These are phyloP conservation scores for Chrysolina americana DNA, from an alignment of 2,888 invertebrate genomes.

Conservation along the genomic window DNA sequence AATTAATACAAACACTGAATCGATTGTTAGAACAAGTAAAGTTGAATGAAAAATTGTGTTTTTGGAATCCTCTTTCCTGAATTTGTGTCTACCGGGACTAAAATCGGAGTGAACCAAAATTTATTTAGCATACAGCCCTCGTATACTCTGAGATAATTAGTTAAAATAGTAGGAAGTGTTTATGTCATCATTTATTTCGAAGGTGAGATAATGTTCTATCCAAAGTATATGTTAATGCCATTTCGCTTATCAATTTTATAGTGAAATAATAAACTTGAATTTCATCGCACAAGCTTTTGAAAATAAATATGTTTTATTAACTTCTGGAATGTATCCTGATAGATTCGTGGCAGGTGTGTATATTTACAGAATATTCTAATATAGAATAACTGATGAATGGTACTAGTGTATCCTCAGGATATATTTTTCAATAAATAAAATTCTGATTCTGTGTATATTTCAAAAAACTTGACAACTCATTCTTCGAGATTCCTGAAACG, in stretches of 20 bases:
- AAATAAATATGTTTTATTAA: slow-evolving; percentile 28
- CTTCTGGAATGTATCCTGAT: background rate
- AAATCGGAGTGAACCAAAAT: too few relatives aligned
- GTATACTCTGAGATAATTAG: background rate
- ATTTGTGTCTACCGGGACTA: too few relatives aligned
- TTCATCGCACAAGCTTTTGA: slow-evolving; percentile 20
- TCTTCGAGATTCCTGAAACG: too few relatives aligned
- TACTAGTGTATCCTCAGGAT: background rate
- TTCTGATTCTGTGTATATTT: too few relatives aligned
- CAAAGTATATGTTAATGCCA: slow-evolving; percentile 27
- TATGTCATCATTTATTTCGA: slow-evolving; percentile 12
- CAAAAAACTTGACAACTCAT: too few relatives aligned
- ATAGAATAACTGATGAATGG: background rate
- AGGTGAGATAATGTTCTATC: slow-evolving; percentile 26
- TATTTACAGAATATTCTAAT: background rate
- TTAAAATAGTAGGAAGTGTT: background rate
- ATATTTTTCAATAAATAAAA: too few relatives aligned
- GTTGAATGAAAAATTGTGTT: too few relatives aligned
- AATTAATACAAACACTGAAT: too few relatives aligned
- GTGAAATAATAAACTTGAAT: slow-evolving; percentile 21
- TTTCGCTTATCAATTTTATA: slow-evolving; percentile 19
- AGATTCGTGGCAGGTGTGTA: background rate
- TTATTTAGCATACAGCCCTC: too few relatives aligned
- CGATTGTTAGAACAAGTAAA: too few relatives aligned
- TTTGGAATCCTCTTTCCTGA: too few relatives aligned